Conservation (phyloP, 1,140 invertebrate genomes). For the Drosophila jambulina region DNA sequence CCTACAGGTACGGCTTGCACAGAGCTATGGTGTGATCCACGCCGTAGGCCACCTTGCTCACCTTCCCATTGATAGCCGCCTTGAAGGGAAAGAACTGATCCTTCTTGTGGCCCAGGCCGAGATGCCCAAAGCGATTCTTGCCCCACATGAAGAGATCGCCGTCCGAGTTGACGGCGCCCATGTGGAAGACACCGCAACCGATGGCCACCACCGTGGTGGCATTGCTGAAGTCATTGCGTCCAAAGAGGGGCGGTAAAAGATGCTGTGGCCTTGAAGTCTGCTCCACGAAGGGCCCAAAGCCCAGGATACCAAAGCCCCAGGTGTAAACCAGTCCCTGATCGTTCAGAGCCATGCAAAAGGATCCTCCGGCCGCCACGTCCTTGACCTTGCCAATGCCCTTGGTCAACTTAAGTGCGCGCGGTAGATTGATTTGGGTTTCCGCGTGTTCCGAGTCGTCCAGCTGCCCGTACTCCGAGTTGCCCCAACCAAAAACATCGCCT, state of each 20-base stretch:
- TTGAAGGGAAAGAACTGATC: slow-evolving; percentile 96
- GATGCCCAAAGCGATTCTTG: slow-evolving; percentile 91
- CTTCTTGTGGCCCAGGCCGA: slow-evolving; percentile 92
- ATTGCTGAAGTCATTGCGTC: slow-evolving; percentile 92
- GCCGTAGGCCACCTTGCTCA: slow-evolving; percentile 91
- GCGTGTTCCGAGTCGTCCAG: slow-evolving; percentile 86
- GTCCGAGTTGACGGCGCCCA: slow-evolving; percentile 91
- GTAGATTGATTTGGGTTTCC: slow-evolving; percentile 89
- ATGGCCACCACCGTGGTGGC: slow-evolving; percentile 89
- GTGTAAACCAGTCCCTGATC: slow-evolving; percentile 93
- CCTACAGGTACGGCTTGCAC: slow-evolving; percentile 89
- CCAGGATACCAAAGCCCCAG: slow-evolving; percentile 97
- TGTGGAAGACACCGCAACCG: slow-evolving; percentile 90
- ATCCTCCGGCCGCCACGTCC: slow-evolving; percentile 94
- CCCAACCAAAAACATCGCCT: slow-evolving; percentile 98
- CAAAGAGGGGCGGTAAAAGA: slow-evolving; percentile 93
- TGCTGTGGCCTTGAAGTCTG: slow-evolving; percentile 88
- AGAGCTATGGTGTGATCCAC: slow-evolving; percentile 94
- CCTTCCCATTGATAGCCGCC: slow-evolving; percentile 91
- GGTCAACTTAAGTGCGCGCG: slow-evolving; percentile 88
- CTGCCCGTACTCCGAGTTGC: slow-evolving; percentile 97
- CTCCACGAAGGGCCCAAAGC: slow-evolving; percentile 92
- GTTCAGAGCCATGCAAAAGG: slow-evolving; percentile 90
- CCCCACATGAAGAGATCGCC: slow-evolving; percentile 97
- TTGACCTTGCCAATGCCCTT: slow-evolving; percentile 90